Base-by-base conservation (phyloP, 2,888 invertebrate species). In the Teleiodes luculella region DNA sequence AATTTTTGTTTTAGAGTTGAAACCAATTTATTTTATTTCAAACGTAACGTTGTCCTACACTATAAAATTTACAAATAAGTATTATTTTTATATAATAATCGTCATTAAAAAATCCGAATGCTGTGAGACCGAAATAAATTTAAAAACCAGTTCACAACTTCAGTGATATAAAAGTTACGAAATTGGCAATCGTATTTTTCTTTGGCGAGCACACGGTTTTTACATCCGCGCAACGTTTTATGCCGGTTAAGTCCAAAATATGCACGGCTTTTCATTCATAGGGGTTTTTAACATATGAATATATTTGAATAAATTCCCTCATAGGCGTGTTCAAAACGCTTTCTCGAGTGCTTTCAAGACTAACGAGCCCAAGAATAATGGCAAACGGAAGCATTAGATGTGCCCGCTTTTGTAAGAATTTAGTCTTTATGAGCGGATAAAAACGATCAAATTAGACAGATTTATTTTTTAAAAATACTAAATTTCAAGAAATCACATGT, bases 251-350 rank as follows among this genome's bases (percentile, higher is more conserved):
- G 50, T 58, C 54, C 58, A 66, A 72, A 70, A 64, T 74, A 72
- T 66, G 63, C 67, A 64, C 66, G 68, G 62, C 65, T 71, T 67
- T 66, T 63, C 68, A 67, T 72, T 67, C 65, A 67, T 64, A 62
- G 69, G 16, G 72, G 70, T 73, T 66, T 70, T 69, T 66, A 62
- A 63, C 74, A 74, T 76, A 79, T 79, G 80, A 80, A 80, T 80
- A 80, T 68, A 79, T 80, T 80, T 80, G 75, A 79, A 80, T 80
- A 80, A 77, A 24, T 24, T 24, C 77, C 75, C 73, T 54, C 61
- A 67, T 73, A 75, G 74, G 75, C 72, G 63, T 61, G 64, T 65
- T 65, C 65, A 64, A 70, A 70, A 66, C 64, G 70, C 63, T 54
- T 56, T 53, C 51, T 56, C 39, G 53, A 56, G 47, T 30, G 53